Evolutionary conservation across 2,888 invertebrate species (phyloP).

Genomic region (Sceliomorpha sp.): DNA sequence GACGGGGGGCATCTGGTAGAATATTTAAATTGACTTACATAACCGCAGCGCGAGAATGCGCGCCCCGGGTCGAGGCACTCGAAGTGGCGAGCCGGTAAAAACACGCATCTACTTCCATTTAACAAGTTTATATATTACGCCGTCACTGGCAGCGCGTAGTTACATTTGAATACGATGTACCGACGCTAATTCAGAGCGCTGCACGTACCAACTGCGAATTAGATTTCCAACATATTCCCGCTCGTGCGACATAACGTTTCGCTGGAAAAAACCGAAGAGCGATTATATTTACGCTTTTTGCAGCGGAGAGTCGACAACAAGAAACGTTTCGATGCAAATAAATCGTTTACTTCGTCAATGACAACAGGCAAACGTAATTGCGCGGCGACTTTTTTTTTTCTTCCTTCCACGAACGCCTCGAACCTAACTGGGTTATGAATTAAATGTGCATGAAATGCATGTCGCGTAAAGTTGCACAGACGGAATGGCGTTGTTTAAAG

Average conservation of each 20-base stretch:
- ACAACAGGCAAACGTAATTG: too few species aligned
- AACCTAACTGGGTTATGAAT: too few species aligned
- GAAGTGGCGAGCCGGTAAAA: slow-evolving; percentile 74
- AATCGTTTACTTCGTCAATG: too few species aligned
- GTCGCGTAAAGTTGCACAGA: too few species aligned
- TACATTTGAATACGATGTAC: slow-evolving; percentile 79
- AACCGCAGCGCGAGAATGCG: slow-evolving; percentile 63
- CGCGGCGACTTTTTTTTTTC: too few species aligned
- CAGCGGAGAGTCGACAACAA: too few species aligned
- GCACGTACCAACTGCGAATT: slow-evolving; percentile 64
- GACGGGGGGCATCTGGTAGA: slow-evolving; percentile 58
- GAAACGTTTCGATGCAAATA: too few species aligned
- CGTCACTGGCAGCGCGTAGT: slow-evolving; percentile 78
- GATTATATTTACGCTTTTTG: slow-evolving; percentile 3
- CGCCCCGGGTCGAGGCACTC: slow-evolving; percentile 61
- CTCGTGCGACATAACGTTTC: slow-evolving; percentile 45
- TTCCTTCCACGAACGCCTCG: too few species aligned
- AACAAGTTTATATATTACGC: slow-evolving; percentile 79
- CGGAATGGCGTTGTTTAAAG: too few species aligned
- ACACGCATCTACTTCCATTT: slow-evolving; percentile 80
- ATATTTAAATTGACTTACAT: slow-evolving; percentile 77
- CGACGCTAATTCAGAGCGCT: slow-evolving; percentile 62
- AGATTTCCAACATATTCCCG: slow-evolving; percentile 58
- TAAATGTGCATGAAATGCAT: too few species aligned
- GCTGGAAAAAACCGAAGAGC: slow-evolving; percentile 12